Evolutionary conservation across 1,140 invertebrate species (phyloP).

Genomic region (Asbolus verrucosus): DNA sequence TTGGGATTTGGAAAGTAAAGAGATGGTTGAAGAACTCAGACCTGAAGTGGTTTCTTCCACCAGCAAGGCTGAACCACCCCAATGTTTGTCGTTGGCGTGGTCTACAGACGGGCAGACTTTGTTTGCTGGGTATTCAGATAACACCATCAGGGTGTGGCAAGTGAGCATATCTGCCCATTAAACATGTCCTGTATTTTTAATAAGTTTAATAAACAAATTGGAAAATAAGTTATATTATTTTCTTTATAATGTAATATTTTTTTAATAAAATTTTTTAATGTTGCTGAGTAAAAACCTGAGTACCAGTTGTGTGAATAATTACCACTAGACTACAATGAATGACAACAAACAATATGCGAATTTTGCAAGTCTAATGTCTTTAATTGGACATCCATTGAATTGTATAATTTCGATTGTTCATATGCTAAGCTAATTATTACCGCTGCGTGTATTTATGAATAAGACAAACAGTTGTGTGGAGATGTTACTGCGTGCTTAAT

Average conservation of each 20-base stretch:
- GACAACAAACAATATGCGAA: no score
- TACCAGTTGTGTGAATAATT: no score
- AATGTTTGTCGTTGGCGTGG: constrained; percentile 98
- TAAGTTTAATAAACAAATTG: constrained; percentile 9
- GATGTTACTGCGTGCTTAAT: no score
- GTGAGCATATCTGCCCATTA: constrained; percentile 81
- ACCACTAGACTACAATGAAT: no score
- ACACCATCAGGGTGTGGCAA: constrained; percentile 98
- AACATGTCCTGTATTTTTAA: constrained; percentile 28
- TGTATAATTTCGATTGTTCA: no score
- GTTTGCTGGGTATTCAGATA: constrained; percentile 99
- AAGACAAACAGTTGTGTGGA: no score
- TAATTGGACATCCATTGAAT: no score
- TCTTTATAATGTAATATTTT: background rate
- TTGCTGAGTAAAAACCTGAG: no score
- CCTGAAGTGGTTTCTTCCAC: constrained; percentile 88
- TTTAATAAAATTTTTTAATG: no score
- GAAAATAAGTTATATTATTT: constrained; percentile 50
- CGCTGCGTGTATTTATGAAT: no score
- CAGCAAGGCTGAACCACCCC: constrained; percentile 90
- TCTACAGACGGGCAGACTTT: constrained; percentile 98
- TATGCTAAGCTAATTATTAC: no score
- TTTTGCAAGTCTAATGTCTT: no score
- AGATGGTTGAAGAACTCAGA: constrained; percentile 98
- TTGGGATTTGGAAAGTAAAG: constrained; percentile 99